Evolutionary conservation across 2,113 vertebrate genomes (phyloP).

Genomic region (Dinomys branickii): DNA sequence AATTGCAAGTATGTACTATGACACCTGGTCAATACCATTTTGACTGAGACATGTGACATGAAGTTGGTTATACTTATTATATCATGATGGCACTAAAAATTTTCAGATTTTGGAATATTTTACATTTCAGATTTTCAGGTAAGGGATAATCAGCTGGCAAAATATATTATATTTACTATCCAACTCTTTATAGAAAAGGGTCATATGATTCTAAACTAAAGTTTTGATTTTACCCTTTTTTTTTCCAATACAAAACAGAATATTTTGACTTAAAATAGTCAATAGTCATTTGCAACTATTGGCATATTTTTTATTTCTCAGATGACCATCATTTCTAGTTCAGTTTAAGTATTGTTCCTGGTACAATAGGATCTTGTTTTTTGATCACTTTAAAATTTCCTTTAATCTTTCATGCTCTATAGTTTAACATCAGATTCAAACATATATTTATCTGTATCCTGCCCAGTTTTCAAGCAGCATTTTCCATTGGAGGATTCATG

Average conservation of each 20-base stretch:
- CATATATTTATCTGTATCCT: not conserved
- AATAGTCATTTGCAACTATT: not conserved
- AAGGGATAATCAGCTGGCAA: not conserved
- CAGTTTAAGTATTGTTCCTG: not conserved
- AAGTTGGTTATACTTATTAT: not conserved
- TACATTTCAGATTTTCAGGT: not conserved
- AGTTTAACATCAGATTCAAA: not conserved
- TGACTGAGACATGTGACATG: not conserved
- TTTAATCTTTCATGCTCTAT: not conserved
- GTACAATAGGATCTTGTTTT: not conserved
- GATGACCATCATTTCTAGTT: not conserved
- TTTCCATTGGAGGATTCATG: not conserved
- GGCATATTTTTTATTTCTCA: not conserved
- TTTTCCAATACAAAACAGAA: not conserved
- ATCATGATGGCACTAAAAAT: not conserved
- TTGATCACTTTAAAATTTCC: not conserved
- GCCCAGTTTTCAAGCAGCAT: not conserved
- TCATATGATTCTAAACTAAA: not conserved
- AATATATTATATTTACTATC: not conserved
- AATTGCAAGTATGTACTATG: not conserved
- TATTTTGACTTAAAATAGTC: conserved; percentile 4
- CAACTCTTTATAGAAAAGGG: not conserved
- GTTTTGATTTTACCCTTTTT: not conserved
- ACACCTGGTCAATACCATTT: too few species aligned
- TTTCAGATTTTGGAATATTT: not conserved